Base-by-base conservation (phyloP, 1,140 invertebrate species). In the Drosophila neocordata region DNA sequence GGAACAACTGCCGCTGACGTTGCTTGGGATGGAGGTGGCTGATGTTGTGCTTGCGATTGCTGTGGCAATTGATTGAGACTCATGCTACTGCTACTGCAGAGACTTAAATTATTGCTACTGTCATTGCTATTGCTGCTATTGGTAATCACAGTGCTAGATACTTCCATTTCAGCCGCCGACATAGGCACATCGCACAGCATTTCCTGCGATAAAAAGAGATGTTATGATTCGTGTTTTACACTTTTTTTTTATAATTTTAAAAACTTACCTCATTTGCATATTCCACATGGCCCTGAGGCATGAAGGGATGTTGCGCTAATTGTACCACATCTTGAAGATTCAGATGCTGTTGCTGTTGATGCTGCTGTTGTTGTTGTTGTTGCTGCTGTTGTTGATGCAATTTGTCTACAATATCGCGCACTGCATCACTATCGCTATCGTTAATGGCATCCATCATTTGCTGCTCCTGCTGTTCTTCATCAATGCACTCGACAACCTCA, bases 121-220 rank as follows among this genome's bases (percentile, higher is more conserved):
- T 92, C 91, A 41, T 90, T 90, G 55, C 88, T 90, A 68, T 91
- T 91, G 73, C 84, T 90, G 62, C 84, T 90, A 62, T 90, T 91
- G 18, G 89, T 91, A 13, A 90, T 77, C 8, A 92, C 91, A 0
- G 90, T 92, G 59, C 91, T 92, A n/a, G 89, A 82, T 0, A 92
- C 91, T 57, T 92, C 91, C 88, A 91, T 90, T 75, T 92, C 91
- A 9, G 89, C 83, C 11, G 87, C 80, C n/a, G 90, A 88, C 85
- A 91, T 89, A 1, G 89, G 90, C 4, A 91, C 90, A 60, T 91
- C 90, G 38, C 89, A 78, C 3, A 91, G 44, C 59, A 90, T 56
- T 22, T 90, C 88, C 48, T 88, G 67, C 82, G 69, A 84, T 82
- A 57, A 12, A 6, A 1, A n/a, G 15, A n/a, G 8, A 13, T 22